Conservation (phyloP, 2,888 invertebrate genomes). For the Eristalinus sepulchralis region DNA sequence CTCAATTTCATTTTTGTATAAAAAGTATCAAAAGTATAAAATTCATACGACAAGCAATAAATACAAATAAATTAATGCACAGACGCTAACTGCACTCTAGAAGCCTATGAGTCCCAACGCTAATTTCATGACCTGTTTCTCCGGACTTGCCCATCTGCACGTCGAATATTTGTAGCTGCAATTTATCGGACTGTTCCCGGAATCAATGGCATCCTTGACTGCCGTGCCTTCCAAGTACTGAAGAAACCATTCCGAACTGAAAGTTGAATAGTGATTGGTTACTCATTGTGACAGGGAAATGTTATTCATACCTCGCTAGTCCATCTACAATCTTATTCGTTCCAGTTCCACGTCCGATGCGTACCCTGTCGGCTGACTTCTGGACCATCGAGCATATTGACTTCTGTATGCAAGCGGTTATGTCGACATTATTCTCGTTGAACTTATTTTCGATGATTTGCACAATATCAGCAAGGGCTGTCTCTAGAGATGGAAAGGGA, state of each 20-base stretch:
- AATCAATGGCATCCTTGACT: constrained; percentile 82
- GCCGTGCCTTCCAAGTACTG: constrained; percentile 82
- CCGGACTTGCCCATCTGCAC: constrained; percentile 80
- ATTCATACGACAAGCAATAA: not conserved
- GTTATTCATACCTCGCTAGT: constrained; percentile 79
- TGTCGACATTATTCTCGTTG: constrained; percentile 83
- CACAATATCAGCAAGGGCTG: constrained; percentile 76
- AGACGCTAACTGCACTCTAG: not conserved
- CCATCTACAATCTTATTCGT: constrained; percentile 82
- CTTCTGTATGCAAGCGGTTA: constrained; percentile 84
- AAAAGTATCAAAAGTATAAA: constrained; percentile 33
- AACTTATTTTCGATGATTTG: constrained; percentile 82
- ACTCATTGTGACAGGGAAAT: not conserved
- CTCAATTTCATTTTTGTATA: constrained; percentile 8
- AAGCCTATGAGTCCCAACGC: constrained; percentile 64
- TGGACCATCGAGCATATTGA: constrained; percentile 83
- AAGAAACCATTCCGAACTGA: constrained; percentile 78
- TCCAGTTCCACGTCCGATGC: constrained; percentile 79
- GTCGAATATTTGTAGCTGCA: constrained; percentile 81
- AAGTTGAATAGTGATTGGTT: not conserved
- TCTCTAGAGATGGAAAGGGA: constrained; percentile 71
- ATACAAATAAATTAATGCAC: constrained; percentile 6
- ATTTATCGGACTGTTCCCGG: constrained; percentile 78
- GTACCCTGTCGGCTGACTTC: constrained; percentile 79
- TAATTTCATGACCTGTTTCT: constrained; percentile 74